Base-by-base conservation (phyloP, 2,113 vertebrate species). In the Cephalopterus ornatus region DNA sequence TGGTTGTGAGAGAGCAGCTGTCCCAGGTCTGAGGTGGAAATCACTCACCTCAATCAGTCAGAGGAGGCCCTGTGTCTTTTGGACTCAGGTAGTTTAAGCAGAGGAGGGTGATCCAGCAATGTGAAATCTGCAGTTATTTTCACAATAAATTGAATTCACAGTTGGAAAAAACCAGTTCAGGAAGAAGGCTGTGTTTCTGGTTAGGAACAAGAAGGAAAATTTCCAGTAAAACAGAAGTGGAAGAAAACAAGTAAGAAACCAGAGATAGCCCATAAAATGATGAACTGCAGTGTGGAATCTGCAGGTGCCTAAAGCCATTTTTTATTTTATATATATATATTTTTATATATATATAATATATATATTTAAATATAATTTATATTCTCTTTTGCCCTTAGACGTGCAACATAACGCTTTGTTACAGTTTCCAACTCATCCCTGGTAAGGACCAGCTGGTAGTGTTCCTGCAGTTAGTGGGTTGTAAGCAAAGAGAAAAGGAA, bases 301-400 rank as follows among this genome's bases (percentile, higher is more conserved):
- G 12, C 33, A 52, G 15, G 32, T 78, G 2, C 46, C 32, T 85
- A 71, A 89, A 90, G 12, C 14, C n/a, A n/a, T n/a, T n/a, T n/a
- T n/a, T n/a, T n/a, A n/a, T n/a, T n/a, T n/a, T n/a, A n/a, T n/a
- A n/a, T n/a, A n/a, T n/a, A n/a, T n/a, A n/a, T n/a, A n/a, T n/a
- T n/a, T n/a, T n/a, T n/a, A n/a, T n/a, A n/a, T n/a, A n/a, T n/a
- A n/a, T n/a, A n/a, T n/a, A n/a, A n/a, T n/a, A n/a, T n/a, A n/a
- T n/a, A n/a, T n/a, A n/a, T n/a, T n/a, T n/a, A n/a, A n/a, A 79
- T 0, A 0, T 58, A 0, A 70, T 74, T 85, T 53, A 55, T 27
- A 70, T 14, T 5, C 3, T 81, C 27, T 84, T 37, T 91, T 71
- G 14, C n/a, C 50, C 50, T 84, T 58, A 85, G 59, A 71, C 22